These are phyloP conservation scores for Magallana ariakensis DNA, from an alignment of 1,140 invertebrate genomes.

Conservation along the genomic window DNA sequence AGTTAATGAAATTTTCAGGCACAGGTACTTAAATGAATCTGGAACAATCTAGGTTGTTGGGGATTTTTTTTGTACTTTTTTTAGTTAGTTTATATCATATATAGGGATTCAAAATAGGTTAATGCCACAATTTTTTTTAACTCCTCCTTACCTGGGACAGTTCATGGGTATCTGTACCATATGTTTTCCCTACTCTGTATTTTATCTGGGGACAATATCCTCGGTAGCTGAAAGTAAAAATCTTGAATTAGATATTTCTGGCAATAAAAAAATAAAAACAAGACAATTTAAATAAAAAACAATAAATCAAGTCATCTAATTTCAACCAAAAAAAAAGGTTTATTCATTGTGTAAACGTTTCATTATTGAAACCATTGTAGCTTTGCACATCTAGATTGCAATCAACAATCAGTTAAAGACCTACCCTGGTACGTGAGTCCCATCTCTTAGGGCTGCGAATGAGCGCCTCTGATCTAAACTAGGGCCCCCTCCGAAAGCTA, in stretches of 20 bases:
- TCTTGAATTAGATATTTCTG: neutral
- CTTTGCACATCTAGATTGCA: conserved; percentile 23
- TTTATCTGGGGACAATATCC: conserved; percentile 79
- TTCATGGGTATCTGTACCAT: conserved; percentile 77
- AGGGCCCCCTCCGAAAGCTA: conserved; percentile 78
- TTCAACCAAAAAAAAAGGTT: conserved; percentile 38
- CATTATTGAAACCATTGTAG: conserved; percentile 18
- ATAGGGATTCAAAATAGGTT: too few species aligned
- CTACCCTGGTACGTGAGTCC: conserved; percentile 79
- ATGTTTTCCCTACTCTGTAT: conserved; percentile 79
- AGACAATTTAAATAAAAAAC: neutral
- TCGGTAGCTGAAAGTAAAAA: conserved; percentile 73
- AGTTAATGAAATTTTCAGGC: too few species aligned
- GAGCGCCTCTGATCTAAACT: conserved; percentile 75
- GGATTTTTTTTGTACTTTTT: too few species aligned
- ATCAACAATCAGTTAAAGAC: conserved; percentile 45
- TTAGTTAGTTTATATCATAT: too few species aligned
- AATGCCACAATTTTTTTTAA: too few species aligned
- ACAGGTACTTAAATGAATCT: too few species aligned
- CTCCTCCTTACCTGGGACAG: conserved; percentile 71
- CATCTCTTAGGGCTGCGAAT: conserved; percentile 77
- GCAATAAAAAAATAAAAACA: too few species aligned
- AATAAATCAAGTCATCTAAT: too few species aligned
- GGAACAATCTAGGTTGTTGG: too few species aligned
- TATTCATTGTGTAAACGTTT: conserved; percentile 22